Evolutionary conservation across 2,888 invertebrate genomes (phyloP).

Genomic region (Eledona agricola): DNA sequence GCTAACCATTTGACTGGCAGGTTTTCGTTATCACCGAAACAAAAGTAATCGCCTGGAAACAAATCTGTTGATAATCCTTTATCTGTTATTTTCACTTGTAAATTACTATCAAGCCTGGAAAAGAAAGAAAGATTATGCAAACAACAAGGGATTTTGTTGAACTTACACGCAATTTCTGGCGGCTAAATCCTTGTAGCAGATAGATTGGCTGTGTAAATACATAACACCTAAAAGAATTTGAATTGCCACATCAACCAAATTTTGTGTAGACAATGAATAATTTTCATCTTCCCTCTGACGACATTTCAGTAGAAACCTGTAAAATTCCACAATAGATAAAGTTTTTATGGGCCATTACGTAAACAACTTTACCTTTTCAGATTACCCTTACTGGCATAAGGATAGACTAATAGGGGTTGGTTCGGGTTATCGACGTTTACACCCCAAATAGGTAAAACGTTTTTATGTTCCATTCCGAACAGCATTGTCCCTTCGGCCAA

Average conservation of each 20-base stretch:
- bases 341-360: slow-evolving; percentile 29
- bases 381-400: slow-evolving; percentile 74
- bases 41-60: slow-evolving; percentile 93
- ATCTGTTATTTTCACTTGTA: slow-evolving; percentile 87
- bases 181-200: slow-evolving; percentile 91
- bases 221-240: slow-evolving; percentile 87
- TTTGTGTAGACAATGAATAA: slow-evolving; percentile 67
- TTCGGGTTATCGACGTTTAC: slow-evolving; percentile 68
- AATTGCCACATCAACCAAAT: slow-evolving; percentile 71
- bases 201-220: slow-evolving; percentile 86
- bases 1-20: slow-evolving; percentile 95
- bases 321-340: slow-evolving; percentile 25
- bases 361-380: slow-evolving; percentile 68
- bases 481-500: slow-evolving; percentile 80
- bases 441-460: slow-evolving; percentile 76
- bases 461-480: slow-evolving; percentile 74
- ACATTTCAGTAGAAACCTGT: slow-evolving; percentile 61
- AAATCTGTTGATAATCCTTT: slow-evolving; percentile 88
- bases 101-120: slow-evolving; percentile 75
- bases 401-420: slow-evolving; percentile 76
- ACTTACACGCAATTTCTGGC: slow-evolving; percentile 92
- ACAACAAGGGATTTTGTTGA: not conserved
- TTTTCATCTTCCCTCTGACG: slow-evolving; percentile 58
- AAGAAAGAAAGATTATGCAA: not conserved
- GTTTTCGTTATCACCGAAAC: slow-evolving; percentile 92